phyloP scores from a whole-genome alignment of 1,140 invertebrate genomes.

The Sesamia nonagrioides region DNA sequence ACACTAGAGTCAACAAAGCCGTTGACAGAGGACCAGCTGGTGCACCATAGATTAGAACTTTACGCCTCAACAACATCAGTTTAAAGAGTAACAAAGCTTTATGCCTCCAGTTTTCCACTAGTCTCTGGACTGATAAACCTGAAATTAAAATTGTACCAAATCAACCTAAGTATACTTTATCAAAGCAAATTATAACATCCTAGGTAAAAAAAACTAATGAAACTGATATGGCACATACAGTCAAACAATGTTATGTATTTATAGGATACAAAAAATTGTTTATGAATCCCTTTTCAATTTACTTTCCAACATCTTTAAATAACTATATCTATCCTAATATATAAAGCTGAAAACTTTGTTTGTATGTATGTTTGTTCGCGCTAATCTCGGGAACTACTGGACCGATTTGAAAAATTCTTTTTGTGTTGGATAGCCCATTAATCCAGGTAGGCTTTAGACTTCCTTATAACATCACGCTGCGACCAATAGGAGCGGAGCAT shows the following conservation, averaged over 20 bases:
- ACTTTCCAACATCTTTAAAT: not conserved
- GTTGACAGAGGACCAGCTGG: conserved; percentile 96
- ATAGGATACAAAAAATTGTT: not conserved
- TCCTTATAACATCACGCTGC: no score
- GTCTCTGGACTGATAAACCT: conserved; percentile 81
- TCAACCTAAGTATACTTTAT: not conserved
- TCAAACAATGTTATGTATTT: not conserved
- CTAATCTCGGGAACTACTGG: no score
- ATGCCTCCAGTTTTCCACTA: conserved; percentile 96
- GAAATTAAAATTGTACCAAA: conserved; percentile 49
- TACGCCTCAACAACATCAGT: conserved; percentile 94
- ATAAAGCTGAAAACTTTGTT: no score
- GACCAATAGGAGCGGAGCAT: no score
- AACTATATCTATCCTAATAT: no score
- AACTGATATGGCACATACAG: not conserved
- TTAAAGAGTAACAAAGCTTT: conserved; percentile 98
- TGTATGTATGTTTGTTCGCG: no score
- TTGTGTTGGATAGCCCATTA: no score
- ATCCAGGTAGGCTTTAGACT: no score
- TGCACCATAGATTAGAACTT: conserved; percentile 97
- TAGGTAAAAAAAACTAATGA: no score
- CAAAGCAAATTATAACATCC: not conserved
- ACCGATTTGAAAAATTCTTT: no score
- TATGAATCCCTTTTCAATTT: not conserved
- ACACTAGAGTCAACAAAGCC: conserved; percentile 95